Evolutionary conservation across 2,113 vertebrate genomes (phyloP).

Genomic region (Melanerpes aurifrons): DNA sequence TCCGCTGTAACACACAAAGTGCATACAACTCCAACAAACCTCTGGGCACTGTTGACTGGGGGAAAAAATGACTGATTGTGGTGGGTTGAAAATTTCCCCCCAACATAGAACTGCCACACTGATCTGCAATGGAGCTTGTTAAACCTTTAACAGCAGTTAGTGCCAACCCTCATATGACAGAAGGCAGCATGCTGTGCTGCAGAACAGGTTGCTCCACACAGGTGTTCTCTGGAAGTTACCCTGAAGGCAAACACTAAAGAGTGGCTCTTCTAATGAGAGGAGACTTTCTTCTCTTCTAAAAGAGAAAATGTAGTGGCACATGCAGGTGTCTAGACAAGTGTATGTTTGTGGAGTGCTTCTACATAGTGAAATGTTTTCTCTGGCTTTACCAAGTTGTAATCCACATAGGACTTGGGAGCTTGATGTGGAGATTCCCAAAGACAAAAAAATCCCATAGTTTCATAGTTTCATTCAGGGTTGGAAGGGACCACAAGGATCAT

Average conservation of each 20-base stretch:
- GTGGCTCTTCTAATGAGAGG: not conserved
- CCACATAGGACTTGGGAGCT: not conserved
- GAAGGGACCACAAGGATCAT: no score
- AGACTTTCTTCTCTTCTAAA: not conserved
- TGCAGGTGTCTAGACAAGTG: not conserved
- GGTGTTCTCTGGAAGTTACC: not conserved
- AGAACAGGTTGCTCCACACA: not conserved
- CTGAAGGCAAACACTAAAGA: not conserved
- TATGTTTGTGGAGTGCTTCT: not conserved
- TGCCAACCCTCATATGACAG: not conserved
- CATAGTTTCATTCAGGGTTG: no score
- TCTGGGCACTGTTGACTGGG: not conserved
- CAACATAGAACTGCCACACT: no score
- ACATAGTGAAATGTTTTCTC: not conserved
- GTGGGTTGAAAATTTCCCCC: no score
- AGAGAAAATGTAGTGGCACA: not conserved
- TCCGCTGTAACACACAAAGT: not conserved
- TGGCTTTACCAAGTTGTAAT: not conserved
- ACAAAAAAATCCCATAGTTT: fast-evolving
- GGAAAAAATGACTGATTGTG: not conserved
- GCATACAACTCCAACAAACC: not conserved
- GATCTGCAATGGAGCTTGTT: not conserved
- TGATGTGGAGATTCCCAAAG: not conserved
- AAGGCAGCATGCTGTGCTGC: not conserved
- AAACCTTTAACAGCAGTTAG: not conserved